Conservation (phyloP, 2,113 vertebrate species). For the Lethenteron reissneri region DNA sequence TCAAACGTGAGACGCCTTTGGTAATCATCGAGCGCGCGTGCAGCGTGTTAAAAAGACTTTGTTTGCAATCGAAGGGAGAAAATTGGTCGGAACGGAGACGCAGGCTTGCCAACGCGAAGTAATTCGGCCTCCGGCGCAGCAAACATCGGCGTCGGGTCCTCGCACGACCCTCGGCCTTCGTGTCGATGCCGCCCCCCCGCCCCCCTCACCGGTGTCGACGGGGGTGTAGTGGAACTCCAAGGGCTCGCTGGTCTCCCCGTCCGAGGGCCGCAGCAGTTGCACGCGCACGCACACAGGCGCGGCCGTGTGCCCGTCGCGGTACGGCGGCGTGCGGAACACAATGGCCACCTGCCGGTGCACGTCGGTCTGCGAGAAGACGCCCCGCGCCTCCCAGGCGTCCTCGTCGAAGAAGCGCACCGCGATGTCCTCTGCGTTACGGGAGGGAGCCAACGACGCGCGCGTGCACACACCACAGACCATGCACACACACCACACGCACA, state of each 20-base stretch:
- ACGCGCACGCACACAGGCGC: constrained; percentile 45
- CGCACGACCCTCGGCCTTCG: no score
- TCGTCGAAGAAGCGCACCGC: constrained; percentile 59
- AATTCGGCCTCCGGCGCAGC: no score
- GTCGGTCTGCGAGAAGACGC: constrained; percentile 59
- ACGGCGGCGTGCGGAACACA: constrained; percentile 57
- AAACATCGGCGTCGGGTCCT: no score
- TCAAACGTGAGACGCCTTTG: no score
- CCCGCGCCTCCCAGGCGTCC: constrained; percentile 55
- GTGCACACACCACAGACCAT: no score
- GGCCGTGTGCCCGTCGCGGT: constrained; percentile 27
- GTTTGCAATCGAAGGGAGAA: no score
- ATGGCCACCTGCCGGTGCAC: constrained; percentile 84
- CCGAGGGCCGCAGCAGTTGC: constrained; percentile 60
- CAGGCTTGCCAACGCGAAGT: no score
- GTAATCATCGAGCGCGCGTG: no score
- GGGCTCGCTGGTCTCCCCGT: constrained; percentile 59
- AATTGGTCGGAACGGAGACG: no score
- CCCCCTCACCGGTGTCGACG: constrained; percentile 36
- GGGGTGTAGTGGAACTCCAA: constrained; percentile 72
- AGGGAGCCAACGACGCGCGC: no score
- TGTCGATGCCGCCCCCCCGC: background rate
- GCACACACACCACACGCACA: no score
- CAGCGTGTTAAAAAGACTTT: no score
- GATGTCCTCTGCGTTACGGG: constrained; percentile 39